Base-by-base conservation (phyloP, 2,888 invertebrate species). In the Diaprepes abbreviatus region DNA sequence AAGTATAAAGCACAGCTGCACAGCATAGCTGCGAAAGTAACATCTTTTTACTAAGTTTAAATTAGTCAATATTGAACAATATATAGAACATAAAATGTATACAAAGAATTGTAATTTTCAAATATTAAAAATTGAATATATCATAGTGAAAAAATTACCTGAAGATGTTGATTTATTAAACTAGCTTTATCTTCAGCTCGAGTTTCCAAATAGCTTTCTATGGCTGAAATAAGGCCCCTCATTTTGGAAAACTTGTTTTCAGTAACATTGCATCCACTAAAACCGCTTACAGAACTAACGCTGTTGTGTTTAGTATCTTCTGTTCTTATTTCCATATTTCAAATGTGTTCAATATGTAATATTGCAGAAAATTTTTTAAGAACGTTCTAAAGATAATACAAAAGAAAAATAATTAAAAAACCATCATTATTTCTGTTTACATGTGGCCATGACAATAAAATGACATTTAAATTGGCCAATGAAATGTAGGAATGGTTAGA, bases 81-180 rank as follows among this genome's bases (percentile, higher is more conserved):
- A n/a, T n/a, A n/a, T n/a, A n/a, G n/a, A n/a, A n/a, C n/a, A n/a
- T n/a, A n/a, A n/a, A n/a, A n/a, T n/a, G n/a, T n/a, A n/a, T n/a
- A n/a, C n/a, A n/a, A n/a, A n/a, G n/a, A n/a, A n/a, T n/a, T n/a
- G n/a, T n/a, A n/a, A n/a, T n/a, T n/a, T n/a, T n/a, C n/a, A n/a
- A n/a, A n/a, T n/a, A n/a, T n/a, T n/a, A n/a, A n/a, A n/a, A n/a
- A n/a, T n/a, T n/a, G n/a, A n/a, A n/a, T n/a, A n/a, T n/a, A n/a
- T n/a, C n/a, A 6, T 16, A 38, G 14, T 16, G 10, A 12, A 16
- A n/a, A 36, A 60, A 55, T 71, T 73, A 79, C 79, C 75, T 79
- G 78, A 59, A 79, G 73, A 68, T 74, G 74, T 68, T 76, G 77
- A 52, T 77, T 79, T 36, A 79, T 75, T 16, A 72, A 36, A 28